Evolutionary conservation across 2,113 vertebrate species (phyloP).

Genomic region (Pithys albifrons): DNA sequence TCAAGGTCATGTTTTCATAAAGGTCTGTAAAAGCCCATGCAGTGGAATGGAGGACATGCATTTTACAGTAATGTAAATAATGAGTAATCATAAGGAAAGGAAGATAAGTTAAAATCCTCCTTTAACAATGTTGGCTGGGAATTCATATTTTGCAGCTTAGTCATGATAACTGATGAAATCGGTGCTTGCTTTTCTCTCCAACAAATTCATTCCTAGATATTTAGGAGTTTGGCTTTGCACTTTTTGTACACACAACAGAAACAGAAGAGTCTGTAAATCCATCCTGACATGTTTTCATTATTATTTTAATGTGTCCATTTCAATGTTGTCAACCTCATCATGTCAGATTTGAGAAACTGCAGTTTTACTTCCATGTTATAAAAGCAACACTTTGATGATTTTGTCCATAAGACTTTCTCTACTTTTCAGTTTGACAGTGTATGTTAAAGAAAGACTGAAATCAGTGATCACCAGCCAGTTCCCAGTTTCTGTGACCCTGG

Average conservation of each 20-base stretch:
- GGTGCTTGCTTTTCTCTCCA: background rate
- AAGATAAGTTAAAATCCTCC: background rate
- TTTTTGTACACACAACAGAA: background rate
- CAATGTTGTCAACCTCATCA: background rate
- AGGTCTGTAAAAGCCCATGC: background rate
- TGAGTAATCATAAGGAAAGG: background rate
- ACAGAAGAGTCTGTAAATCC: background rate
- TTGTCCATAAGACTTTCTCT: background rate
- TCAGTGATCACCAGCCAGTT: background rate
- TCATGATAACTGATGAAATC: background rate
- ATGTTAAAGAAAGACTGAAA: background rate
- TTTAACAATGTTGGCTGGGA: background rate
- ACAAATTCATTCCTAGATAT: background rate
- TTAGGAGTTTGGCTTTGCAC: background rate
- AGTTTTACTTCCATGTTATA: background rate
- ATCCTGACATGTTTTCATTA: background rate
- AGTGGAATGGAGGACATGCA: background rate
- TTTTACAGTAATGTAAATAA: background rate
- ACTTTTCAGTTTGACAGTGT: background rate
- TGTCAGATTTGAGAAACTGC: background rate
- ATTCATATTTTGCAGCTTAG: background rate
- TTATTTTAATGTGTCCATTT: background rate
- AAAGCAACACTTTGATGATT: background rate
- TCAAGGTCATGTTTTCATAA: background rate
- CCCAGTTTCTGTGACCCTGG: background rate